These are phyloP conservation scores for Bursaphelenchus mucronatus DNA, from an alignment of 1,140 invertebrate species.

Conservation along the genomic window DNA sequence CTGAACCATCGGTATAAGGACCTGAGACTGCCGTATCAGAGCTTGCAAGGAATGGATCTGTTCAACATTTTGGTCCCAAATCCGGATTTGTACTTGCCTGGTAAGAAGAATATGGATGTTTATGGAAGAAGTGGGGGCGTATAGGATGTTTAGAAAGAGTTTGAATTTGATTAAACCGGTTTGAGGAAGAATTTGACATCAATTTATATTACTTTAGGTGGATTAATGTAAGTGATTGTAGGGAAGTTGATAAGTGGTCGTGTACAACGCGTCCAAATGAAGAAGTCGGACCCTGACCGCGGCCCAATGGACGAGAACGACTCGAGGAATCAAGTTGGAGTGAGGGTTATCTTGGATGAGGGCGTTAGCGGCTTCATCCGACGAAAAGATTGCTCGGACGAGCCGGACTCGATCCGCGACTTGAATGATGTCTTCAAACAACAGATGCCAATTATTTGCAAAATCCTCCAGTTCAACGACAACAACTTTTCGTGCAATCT, in stretches of 20 bases:
- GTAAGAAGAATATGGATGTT: slow-evolving; percentile 70
- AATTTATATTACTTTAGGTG: too few species aligned
- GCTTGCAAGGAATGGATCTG: slow-evolving; percentile 77
- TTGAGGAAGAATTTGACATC: too few species aligned
- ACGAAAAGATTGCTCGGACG: slow-evolving; percentile 86
- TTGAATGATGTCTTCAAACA: slow-evolving; percentile 60
- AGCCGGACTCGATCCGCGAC: background rate
- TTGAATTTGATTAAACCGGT: too few species aligned
- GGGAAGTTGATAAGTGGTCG: slow-evolving; percentile 64
- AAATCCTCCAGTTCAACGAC: slow-evolving; percentile 91
- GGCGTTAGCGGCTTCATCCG: slow-evolving; percentile 88
- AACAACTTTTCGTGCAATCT: slow-evolving; percentile 89
- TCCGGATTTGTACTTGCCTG: slow-evolving; percentile 4
- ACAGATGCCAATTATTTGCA: slow-evolving; percentile 81
- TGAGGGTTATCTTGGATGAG: slow-evolving; percentile 84
- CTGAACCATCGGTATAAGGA: slow-evolving; percentile 93
- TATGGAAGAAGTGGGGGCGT: slow-evolving; percentile 72
- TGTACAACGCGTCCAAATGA: slow-evolving; percentile 50
- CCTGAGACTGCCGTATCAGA: slow-evolving; percentile 73
- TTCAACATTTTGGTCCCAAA: slow-evolving; percentile 80
- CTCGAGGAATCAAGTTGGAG: slow-evolving; percentile 87
- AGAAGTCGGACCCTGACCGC: slow-evolving; percentile 13
- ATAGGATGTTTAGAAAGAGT: too few species aligned
- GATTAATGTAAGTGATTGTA: slow-evolving; percentile 74
- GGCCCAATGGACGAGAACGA: slow-evolving; percentile 24